phyloP scores from a whole-genome alignment of 92 coral and sea anemone species.

The Scolanthus callimorphus region DNA sequence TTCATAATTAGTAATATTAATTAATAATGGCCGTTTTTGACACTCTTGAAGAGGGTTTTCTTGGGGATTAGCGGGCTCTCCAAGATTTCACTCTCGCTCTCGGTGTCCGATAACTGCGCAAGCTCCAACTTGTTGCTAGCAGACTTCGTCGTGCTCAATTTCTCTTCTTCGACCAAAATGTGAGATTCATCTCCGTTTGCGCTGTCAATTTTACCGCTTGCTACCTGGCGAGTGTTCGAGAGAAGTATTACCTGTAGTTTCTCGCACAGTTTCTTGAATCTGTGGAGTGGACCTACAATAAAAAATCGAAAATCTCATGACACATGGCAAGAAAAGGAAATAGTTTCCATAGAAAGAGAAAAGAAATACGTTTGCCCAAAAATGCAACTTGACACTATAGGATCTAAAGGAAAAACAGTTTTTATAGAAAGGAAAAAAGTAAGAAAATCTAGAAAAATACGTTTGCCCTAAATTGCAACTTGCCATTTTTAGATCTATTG shows the following conservation, averaged over 20 bases:
- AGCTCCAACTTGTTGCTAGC: constrained; percentile 49
- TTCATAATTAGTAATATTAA: too few species aligned
- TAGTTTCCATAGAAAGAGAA: too few species aligned
- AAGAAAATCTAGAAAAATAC: too few species aligned
- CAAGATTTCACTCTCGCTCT: constrained; percentile 82
- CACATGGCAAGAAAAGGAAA: too few species aligned
- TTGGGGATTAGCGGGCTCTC: constrained; percentile 37
- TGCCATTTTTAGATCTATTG: too few species aligned
- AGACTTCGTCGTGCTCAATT: constrained; percentile 8
- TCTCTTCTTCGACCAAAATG: constrained; percentile 43
- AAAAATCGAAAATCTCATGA: neutral
- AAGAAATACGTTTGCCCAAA: too few species aligned
- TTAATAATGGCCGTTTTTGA: neutral
- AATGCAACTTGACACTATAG: neutral
- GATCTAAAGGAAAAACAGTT: neutral
- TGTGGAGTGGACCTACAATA: constrained; percentile 78
- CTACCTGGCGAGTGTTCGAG: constrained; percentile 61
- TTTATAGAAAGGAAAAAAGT: too few species aligned
- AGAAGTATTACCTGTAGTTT: constrained; percentile 79
- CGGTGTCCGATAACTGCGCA: constrained; percentile 82
- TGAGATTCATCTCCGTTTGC: constrained; percentile 37
- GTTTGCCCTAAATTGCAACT: too few species aligned
- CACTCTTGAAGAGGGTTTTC: constrained; percentile 9
- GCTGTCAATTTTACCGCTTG: constrained; percentile 42
- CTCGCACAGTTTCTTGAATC: constrained; percentile 92